Evolutionary conservation across 2,797 vertebrate species (phyloP), one percentile per base, ranked within the genome.

Genomic region (Sebastes steindachneri): DNA sequence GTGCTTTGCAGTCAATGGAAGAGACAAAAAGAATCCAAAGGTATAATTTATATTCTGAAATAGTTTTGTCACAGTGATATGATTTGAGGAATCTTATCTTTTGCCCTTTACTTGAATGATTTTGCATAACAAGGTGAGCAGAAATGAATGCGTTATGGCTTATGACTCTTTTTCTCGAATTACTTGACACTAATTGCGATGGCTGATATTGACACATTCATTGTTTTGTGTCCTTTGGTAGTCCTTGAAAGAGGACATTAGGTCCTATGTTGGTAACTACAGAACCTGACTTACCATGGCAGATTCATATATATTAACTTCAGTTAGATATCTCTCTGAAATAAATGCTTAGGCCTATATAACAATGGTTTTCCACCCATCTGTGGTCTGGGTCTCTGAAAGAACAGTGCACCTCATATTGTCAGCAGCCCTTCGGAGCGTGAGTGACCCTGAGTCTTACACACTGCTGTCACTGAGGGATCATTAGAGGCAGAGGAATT

Each of bases 51-150:
- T 25, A 65, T 79, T 84, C 68, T 68, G 29, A 83, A 72, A 73
- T 55, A 68, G 19, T 74, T 80, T 77, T 75, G 35, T 73, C n/a
- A 65, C 53, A 35, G 25, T 73, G 25, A 76, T 69, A 58, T 4
- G 25, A 73, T 82, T 70, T 74, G n/a, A 74, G 57, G 17, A 68
- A 21, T 53, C 68, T 79, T 67, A 83, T 88, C 45, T 68, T 51
- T 78, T 77, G 64, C 54, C 55, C 45, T 74, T 62, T 55, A 62
- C 75, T 81, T 81, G 14, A 64, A 80, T 7, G 63, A 21, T 51
- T 54, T 59, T 68, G 23, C 21, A 29, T 78, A 73, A 69, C 17
- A 64, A 11, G 41, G 26, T 28, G 70, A 70, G 55, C 3, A 74
- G 35, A 68, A 77, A 74, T 75, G 2, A 79, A 72, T 2, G 11